Conservation (phyloP, 2,113 vertebrate genomes). For the Phylloscopus trochiloides region DNA sequence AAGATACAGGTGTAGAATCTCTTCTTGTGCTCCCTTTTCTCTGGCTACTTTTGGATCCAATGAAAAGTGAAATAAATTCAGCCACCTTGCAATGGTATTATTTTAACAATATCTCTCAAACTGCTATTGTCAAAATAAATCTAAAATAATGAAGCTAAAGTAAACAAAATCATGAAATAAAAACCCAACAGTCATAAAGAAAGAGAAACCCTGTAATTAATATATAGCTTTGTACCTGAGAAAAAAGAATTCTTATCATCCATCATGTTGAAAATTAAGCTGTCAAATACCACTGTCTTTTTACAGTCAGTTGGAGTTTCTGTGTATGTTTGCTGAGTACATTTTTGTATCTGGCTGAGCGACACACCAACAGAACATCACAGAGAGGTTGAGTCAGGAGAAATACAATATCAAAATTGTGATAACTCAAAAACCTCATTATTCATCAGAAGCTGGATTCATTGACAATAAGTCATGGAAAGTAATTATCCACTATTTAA, state of each 20-base stretch:
- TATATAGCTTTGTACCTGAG: neutral
- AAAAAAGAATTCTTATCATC: neutral
- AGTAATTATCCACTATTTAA: neutral
- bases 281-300: neutral
- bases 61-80: neutral
- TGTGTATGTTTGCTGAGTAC: neutral
- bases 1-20: neutral
- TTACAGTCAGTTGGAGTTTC: neutral
- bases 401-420: rapidly evolving
- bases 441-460: neutral
- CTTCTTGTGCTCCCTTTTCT: neutral
- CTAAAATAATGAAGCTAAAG: neutral
- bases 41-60: neutral
- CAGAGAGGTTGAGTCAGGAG: neutral
- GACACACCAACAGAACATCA: neutral
- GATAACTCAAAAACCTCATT: neutral
- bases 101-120: neutral
- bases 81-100: neutral
- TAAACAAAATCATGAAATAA: neutral
- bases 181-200: neutral
- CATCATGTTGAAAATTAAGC: neutral
- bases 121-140: neutral
- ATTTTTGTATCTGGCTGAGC: neutral
- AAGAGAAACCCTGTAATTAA: neutral
- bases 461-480: neutral